phyloP scores from a whole-genome alignment of 2,888 invertebrate genomes.

The Cylloceria caligata region DNA sequence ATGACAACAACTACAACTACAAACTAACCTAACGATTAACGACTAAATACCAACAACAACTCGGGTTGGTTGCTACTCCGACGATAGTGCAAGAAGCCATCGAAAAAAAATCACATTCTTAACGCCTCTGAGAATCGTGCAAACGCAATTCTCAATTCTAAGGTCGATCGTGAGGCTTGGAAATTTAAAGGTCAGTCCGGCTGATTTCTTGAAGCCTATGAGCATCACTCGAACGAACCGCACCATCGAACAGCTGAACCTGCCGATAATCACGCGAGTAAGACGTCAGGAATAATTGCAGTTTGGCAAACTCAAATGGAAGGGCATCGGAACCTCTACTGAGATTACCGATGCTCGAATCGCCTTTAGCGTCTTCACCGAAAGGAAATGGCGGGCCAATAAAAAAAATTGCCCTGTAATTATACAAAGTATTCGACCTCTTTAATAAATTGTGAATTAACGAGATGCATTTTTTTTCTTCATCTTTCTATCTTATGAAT shows the following conservation, averaged over 20 bases:
- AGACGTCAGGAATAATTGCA: slow-evolving; percentile 64
- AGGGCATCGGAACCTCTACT: slow-evolving; percentile 19
- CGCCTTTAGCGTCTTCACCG: slow-evolving; percentile 8
- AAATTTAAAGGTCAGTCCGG: slow-evolving; percentile 61
- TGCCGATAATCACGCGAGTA: slow-evolving; percentile 59
- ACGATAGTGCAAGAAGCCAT: slow-evolving; percentile 21
- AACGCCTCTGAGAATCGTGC: slow-evolving; percentile 61
- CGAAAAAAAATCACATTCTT: slow-evolving; percentile 41
- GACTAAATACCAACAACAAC: slow-evolving; percentile 43
- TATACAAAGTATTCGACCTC: slow-evolving; percentile 8
- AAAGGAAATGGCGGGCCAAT: not conserved
- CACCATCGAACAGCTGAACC: slow-evolving; percentile 42
- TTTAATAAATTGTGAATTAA: slow-evolving; percentile 11
- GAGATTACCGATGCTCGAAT: slow-evolving; percentile 19
- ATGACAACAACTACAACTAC: not conserved
- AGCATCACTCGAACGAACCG: slow-evolving; percentile 3
- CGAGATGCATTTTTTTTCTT: not conserved
- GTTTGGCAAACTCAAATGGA: slow-evolving; percentile 16
- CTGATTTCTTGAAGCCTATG: slow-evolving; percentile 15
- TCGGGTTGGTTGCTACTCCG: slow-evolving; percentile 26
- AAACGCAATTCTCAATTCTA: slow-evolving; percentile 53
- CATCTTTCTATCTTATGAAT: not conserved
- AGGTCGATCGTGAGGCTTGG: slow-evolving; percentile 61
- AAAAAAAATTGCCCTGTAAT: slow-evolving; percentile 25
- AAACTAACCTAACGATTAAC: slow-evolving; percentile 28